A percentile compares a stretch with the other conserved stretches of the same genome.
phyloP scores from a whole-genome alignment of 2,797 vertebrate species.

The Lepidocolaptes lacrymiger region DNA sequence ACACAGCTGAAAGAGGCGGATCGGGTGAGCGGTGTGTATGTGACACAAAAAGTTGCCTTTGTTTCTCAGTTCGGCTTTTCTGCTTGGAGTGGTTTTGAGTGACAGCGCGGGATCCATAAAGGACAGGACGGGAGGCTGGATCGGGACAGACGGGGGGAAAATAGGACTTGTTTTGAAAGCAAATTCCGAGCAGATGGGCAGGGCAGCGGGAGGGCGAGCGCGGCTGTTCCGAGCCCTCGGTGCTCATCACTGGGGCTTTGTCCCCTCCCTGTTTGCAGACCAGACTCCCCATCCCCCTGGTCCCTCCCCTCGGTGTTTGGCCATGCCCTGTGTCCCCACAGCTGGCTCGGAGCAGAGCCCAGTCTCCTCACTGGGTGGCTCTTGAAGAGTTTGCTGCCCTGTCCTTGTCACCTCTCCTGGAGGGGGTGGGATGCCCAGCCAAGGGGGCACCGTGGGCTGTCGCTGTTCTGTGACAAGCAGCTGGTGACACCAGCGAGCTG shows the following conservation, averaged over 20 bases:
- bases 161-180: constrained; percentile 21
- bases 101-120: not conserved
- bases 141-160: not conserved
- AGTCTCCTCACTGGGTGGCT: not conserved
- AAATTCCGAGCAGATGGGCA: constrained; percentile 41
- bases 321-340: not conserved
- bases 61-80: not conserved
- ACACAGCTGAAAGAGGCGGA: not conserved
- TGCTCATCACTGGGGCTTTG: not conserved
- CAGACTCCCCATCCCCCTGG: not conserved
- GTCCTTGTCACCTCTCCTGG: not conserved
- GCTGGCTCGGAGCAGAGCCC: not conserved
- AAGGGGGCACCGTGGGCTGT: fast-evolving
- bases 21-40: not conserved
- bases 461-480: not conserved
- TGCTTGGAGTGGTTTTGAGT: not conserved
- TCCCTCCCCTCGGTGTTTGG: not conserved
- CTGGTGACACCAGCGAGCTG: not conserved
- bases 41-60: not conserved
- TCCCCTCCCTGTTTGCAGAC: not conserved
- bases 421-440: not conserved
- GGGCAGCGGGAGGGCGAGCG: constrained; percentile 11
- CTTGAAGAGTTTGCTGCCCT: not conserved
- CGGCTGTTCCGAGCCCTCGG: not conserved
- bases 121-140: not conserved